Evolutionary conservation across 2,888 invertebrate species (phyloP), one percentile per base, ranked within the genome.

Genomic region (Eupeodes luniger): DNA sequence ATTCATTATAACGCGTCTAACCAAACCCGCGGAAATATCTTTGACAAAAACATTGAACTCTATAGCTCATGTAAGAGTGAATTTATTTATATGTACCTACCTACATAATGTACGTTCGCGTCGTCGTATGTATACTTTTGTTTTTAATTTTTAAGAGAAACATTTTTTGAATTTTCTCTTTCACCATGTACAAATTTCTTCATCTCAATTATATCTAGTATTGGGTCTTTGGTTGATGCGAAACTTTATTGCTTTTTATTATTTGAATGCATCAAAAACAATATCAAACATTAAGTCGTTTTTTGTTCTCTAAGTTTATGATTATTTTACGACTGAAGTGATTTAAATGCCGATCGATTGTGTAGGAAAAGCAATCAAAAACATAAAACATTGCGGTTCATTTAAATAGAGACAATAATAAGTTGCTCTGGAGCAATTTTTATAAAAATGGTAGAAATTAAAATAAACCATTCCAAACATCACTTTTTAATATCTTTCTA

Each of bases 11-110:
- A 27, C 27, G 27, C 2, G 27, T 16, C 19, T 61, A 67, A 77
- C 62, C 74, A 82, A 89, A 75, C 59, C 82, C 74, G 88, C 70
- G 80, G 67, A 85, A 88, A 80, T 80, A 55, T 82, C 47, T 70
- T 86, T 62, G 67, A 66, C 59, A 64, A 62, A 80, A 66, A 44
- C 82, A 79, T 72, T 77, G 82, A 81, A 85, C 81, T 74, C 69
- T 49, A 62, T 40, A 78, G 19, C 51, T 75, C 79, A 72, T 64
- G 36, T 55, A 79, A 76, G 76, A 76, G 74, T 27, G 27, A 62
- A 40, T 19, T 47, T 19, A 40, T n/a, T 55, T 10, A 7, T 11
- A n/a, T n/a, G n/a, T n/a, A n/a, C n/a, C n/a, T n/a, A 67, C 34
- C 27, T 27, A 27, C 27, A 27, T 27, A 27, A 19, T 27, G 27